Evolutionary conservation across 2,797 vertebrate genomes (phyloP), one percentile per base, ranked within the genome.

Genomic region (Spinus pinus): DNA sequence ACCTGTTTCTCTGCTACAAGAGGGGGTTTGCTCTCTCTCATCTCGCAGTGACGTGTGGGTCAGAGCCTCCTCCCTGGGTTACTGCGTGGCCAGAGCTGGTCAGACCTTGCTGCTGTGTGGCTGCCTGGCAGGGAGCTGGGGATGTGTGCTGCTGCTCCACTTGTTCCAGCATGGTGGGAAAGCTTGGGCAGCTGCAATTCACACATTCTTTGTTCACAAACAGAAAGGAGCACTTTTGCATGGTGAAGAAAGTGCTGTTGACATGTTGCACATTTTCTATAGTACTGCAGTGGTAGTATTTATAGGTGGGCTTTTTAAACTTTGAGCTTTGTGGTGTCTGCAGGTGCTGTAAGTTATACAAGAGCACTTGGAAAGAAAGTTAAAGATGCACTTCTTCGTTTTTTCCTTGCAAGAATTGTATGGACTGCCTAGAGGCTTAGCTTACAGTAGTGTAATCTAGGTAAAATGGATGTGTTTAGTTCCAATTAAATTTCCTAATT

Each of bases 401-500:
- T 91, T 75, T 75, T 31, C 11, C 53, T 74, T 56, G 6, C 57
- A 14, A 64, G 30, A 89, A 53, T 89, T 57, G 53, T 19, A 30
- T 15, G 30, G 33, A 11, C 31, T 83, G 49, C 57, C 49, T 87
- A 50, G 46, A 87, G 84, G 49, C 57, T 74, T 95, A 47, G 39
- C 30, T 42, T 94, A 39, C 47, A 67, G 1, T 53, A 71, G 23
- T 53, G 20, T 82, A 86, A 88, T 54, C 53, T 65, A 42, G 61
- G 64, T 74, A 50, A 91, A 92, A 87, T n/a, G 7, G 7, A 30
- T 87, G 28, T 64, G 47, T 80, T 93, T 87, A 70, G 64, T 77
- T 93, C 33, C 51, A 94, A 80, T 91, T 82, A 82, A 46, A 78
- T 94, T 57, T 89, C 42, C 47, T 58, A 72, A 70, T 89, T 94